Evolutionary conservation across 2,113 vertebrate genomes (phyloP), one percentile per base, ranked within the genome.

Genomic region (Myotis brandtii): DNA sequence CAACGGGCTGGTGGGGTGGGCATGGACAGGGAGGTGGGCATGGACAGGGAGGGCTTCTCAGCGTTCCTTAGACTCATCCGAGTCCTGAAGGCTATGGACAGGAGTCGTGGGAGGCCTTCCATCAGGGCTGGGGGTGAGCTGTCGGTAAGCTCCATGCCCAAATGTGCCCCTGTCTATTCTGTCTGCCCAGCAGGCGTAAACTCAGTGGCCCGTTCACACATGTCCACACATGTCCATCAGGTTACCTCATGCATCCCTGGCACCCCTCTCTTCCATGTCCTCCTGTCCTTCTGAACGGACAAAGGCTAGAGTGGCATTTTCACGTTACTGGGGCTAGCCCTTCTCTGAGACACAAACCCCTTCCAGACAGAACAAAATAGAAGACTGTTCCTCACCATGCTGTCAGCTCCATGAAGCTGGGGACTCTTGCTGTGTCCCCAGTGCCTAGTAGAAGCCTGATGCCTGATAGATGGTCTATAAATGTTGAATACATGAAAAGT

Each of bases 191-290:
- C 34, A 14, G 23, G 34, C 5, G 16, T 37, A 52, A 86, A 52
- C 50, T 52, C 50, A 40, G 89, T 27, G 69, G 62, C 30, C 30
- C 8, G 3, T 50, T 40, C 11, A 32, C n/a, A 23, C 9, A 6
- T 0, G 3, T 30, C 34, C 4, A 1, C n/a, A 23, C 9, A 6
- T 0, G 3, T 30, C 34, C 4, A 1, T 34, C 56, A 48, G 56
- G 83, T 82, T 76, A 5, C 87, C 14, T 48, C 64, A 40, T 5
- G 3, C 10, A 5, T 46, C 48, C 23, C 27, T 52, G 17, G 32
- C 40, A 25, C 59, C 18, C 34, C 13, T 50, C 11, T 56, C 13
- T 64, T 59, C 32, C 77, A 11, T 43, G 12, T 34, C 59, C 30
- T 50, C 40, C 67, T n/a, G 40, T 52, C 81, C 82, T 83, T 82